Base-by-base conservation (phyloP, 2,888 invertebrate genomes). In the Rutpela maculata region DNA sequence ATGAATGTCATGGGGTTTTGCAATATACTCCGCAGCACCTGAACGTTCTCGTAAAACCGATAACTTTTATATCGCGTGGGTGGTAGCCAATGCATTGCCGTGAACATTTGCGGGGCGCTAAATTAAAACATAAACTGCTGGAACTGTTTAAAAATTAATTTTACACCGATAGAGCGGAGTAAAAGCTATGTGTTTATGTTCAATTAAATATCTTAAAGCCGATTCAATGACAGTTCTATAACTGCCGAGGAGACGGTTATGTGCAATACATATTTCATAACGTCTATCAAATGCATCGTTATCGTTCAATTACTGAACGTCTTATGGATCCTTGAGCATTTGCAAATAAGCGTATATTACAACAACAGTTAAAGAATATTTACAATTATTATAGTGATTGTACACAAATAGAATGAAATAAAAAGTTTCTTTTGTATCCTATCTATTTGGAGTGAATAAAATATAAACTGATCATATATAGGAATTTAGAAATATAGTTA, bases 1-100 rank as follows among this genome's bases (percentile, higher is more conserved):
- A 83, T 83, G 81, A 83, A 79, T 82, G 81, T 81, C 82, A 76
- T 74, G 78, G 65, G 69, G 80, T 83, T 83, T 83, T 81, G 84
- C 82, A 84, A 84, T 71, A 43, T 43, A 77, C 66, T 65, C 69
- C 63, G 69, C 78, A 70, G 70, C 80, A 82, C 78, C 77, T 77
- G 78, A 80, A 72, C 66, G 71, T 35, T 63, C 59, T 50, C 74
- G 50, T 56, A 73, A 78, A 75, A 73, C 72, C 60, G 74, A 79
- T 79, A 78, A 78, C 77, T 76, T 75, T 55, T 50, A 22, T 65
- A 50, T 62, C 65, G 78, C 77, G 80, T 80, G 75, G 80, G 80
- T 78, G 80, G 70, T 66, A 57, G 19, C 70, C 70, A 67, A 73
- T 79, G 67, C 50, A 74, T 60, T 74, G 50, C 63, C 72, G 72